Evolutionary conservation across 2,888 invertebrate genomes (phyloP).

Genomic region (Neria commutata): DNA sequence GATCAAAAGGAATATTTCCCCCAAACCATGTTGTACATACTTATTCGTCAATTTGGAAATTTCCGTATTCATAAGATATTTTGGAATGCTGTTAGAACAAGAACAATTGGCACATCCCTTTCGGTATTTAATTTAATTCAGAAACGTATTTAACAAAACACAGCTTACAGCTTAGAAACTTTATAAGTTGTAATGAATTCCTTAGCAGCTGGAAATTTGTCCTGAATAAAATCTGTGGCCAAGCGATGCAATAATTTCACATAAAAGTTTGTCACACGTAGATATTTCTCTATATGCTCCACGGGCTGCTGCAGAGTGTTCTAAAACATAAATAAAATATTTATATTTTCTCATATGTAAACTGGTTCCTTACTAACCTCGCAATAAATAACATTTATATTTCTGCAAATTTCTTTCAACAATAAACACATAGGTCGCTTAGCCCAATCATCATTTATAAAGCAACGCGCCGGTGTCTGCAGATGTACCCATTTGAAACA

Average conservation of each 20-base stretch:
- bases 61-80: slow-evolving; percentile 7
- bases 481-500: slow-evolving; percentile 12
- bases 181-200: slow-evolving; percentile 26
- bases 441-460: slow-evolving; percentile 33
- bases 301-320: slow-evolving; percentile 26
- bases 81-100: slow-evolving; percentile 26
- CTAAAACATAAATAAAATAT: slow-evolving; percentile 10
- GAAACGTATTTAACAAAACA: not conserved
- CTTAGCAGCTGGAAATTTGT: slow-evolving; percentile 36
- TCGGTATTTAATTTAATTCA: not conserved
- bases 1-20: slow-evolving; percentile 32
- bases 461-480: not conserved
- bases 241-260: slow-evolving; percentile 40
- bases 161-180: not conserved
- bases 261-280: slow-evolving; percentile 39
- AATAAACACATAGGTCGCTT: slow-evolving; percentile 33
- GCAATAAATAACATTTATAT: slow-evolving; percentile 26
- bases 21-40: slow-evolving; percentile 29
- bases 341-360: not conserved
- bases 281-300: slow-evolving; percentile 36
- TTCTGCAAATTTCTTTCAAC: slow-evolving; percentile 29
- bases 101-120: not conserved
- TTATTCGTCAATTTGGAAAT: slow-evolving; percentile 18
- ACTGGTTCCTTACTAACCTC: slow-evolving; percentile 28
- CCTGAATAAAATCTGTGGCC: slow-evolving; percentile 39